These are phyloP conservation scores for Drosophila fulvimacula DNA, from an alignment of 2,888 invertebrate species.

Conservation along the genomic window DNA sequence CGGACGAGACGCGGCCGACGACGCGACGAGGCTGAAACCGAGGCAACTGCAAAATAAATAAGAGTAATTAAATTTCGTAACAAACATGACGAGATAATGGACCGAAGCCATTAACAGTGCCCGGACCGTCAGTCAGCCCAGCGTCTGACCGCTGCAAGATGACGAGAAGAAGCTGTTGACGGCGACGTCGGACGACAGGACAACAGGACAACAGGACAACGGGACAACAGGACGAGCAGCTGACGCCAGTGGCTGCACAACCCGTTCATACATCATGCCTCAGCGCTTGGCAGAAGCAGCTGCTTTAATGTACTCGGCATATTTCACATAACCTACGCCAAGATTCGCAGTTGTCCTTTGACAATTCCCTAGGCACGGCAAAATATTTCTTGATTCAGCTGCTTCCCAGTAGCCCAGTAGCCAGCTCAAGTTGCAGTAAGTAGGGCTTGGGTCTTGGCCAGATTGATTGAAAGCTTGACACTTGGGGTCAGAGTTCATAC, in stretches of 20 bases:
- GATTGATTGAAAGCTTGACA: background rate
- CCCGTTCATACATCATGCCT: slow-evolving; percentile 41
- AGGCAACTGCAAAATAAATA: slow-evolving; percentile 80
- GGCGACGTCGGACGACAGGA: slow-evolving; percentile 16
- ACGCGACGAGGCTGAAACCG: slow-evolving; percentile 6
- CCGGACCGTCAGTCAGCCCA: slow-evolving; percentile 57
- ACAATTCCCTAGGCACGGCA: slow-evolving; percentile 50
- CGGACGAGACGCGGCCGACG: background rate
- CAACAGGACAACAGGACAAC: background rate
- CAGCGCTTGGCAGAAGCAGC: slow-evolving; percentile 14
- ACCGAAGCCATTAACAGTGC: slow-evolving; percentile 82
- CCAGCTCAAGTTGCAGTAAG: slow-evolving; percentile 48
- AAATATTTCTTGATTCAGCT: slow-evolving; percentile 55
- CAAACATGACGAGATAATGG: slow-evolving; percentile 85
- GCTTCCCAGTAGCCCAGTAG: slow-evolving; percentile 22
- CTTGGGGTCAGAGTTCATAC: slow-evolving; percentile 18
- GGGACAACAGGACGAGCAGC: slow-evolving; percentile 11
- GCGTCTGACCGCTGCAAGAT: slow-evolving; percentile 54
- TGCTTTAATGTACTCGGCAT: slow-evolving; percentile 55
- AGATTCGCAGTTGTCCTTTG: slow-evolving; percentile 10
- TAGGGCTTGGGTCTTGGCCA: slow-evolving; percentile 15
- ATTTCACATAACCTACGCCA: slow-evolving; percentile 58
- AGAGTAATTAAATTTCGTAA: slow-evolving; percentile 84
- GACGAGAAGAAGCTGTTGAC: slow-evolving; percentile 56
- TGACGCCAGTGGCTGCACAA: slow-evolving; percentile 20